A percentile compares a stretch with the other conserved stretches of the same genome.
phyloP scores from a whole-genome alignment of 1,140 invertebrate species.

The Zaprionus ghesquierei region DNA sequence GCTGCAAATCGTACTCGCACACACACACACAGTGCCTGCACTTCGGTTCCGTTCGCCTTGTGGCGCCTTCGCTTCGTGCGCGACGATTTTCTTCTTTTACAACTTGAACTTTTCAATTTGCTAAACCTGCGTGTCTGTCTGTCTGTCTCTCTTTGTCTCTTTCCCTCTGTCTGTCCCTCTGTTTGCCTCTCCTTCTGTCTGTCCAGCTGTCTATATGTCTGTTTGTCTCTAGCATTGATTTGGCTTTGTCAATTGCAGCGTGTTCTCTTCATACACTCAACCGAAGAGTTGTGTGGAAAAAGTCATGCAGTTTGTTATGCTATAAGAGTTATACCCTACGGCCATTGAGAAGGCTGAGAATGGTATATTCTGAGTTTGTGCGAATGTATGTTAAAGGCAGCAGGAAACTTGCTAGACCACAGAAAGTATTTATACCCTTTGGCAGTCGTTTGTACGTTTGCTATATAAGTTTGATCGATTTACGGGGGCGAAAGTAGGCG shows the following conservation, averaged over 20 bases:
- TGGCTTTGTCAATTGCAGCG: neutral
- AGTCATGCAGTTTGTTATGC: neutral
- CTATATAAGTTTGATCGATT: no score
- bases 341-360: no score
- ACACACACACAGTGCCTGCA: neutral
- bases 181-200: neutral
- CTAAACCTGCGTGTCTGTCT: neutral
- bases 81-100: conserved; percentile 22
- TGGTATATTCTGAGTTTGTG: no score
- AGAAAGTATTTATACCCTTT: no score
- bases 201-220: neutral
- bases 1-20: neutral
- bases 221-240: neutral
- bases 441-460: no score
- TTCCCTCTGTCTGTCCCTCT: neutral
- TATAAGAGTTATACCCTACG: no score
- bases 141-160: neutral
- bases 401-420: no score
- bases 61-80: neutral
- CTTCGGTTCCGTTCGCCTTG: conserved; percentile 12
- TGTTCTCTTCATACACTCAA: neutral
- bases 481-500: no score
- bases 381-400: no score
- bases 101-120: conserved; percentile 47
- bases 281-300: neutral